Evolutionary conservation across 2,888 invertebrate genomes (phyloP).

Genomic region (Rhagophthalmus giganteus): DNA sequence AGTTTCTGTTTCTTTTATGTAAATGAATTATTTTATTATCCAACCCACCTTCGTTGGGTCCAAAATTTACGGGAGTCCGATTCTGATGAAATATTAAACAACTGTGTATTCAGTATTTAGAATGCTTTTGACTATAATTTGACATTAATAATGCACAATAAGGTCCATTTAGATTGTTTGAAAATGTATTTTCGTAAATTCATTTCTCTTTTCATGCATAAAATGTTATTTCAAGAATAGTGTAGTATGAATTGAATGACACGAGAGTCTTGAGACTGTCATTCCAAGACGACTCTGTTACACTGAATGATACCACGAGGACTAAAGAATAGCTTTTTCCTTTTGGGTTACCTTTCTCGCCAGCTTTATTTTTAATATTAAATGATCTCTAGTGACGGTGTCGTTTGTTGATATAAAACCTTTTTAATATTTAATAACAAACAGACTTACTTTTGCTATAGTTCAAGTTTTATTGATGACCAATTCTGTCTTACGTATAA

Average conservation of each 20-base stretch:
- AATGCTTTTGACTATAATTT: too few relatives aligned
- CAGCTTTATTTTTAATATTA: constrained; percentile 22
- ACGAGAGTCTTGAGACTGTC: constrained; percentile 10
- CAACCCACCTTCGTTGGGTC: too few relatives aligned
- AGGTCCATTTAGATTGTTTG: too few relatives aligned
- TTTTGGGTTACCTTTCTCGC: constrained; percentile 8
- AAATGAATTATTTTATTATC: too few relatives aligned
- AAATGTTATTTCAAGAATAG: constrained; percentile 3
- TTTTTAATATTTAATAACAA: constrained; percentile 25
- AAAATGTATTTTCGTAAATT: too few relatives aligned
- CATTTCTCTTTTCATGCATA: constrained; percentile 6
- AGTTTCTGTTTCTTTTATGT: too few relatives aligned
- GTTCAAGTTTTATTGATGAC: constrained; percentile 13
- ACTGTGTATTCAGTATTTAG: too few relatives aligned
- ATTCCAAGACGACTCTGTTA: constrained; percentile 14
- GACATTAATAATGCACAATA: too few relatives aligned
- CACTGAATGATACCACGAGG: constrained; percentile 15
- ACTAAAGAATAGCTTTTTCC: constrained; percentile 11
- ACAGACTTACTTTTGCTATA: constrained; percentile 14
- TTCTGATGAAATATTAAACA: too few relatives aligned
- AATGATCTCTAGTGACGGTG: constrained; percentile 23
- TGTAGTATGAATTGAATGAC: constrained; percentile 4
- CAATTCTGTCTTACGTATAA: constrained; percentile 1
- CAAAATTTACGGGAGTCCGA: too few relatives aligned
- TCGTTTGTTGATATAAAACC: constrained; percentile 23